A percentile compares a stretch with the other conserved stretches of the same genome.
Conservation (phyloP, 2,797 vertebrate genomes). For the Leontopithecus rosalia region DNA sequence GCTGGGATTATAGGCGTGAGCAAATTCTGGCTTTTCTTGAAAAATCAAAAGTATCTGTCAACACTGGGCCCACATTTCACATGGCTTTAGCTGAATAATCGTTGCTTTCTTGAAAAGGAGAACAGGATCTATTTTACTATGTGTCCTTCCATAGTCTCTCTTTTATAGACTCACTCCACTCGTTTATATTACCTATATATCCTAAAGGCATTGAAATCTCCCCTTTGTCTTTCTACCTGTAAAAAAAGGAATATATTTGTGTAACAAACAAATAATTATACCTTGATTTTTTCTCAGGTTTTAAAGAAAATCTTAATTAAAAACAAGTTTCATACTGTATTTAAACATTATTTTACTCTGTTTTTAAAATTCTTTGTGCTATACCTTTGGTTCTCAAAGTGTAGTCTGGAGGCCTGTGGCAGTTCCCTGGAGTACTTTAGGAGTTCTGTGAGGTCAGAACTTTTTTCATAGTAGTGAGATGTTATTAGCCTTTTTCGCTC, state of each 20-base stretch:
- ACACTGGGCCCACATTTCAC: rapidly evolving
- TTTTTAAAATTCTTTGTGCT: not conserved
- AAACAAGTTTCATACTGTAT: not conserved
- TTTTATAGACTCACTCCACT: not conserved
- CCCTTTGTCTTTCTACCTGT: not conserved
- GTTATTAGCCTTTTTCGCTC: not conserved
- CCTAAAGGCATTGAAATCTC: not conserved
- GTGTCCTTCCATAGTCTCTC: not conserved
- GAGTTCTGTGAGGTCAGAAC: not conserved
- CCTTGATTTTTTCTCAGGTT: not conserved
- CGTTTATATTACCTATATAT: not conserved
- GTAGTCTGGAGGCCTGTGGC: not conserved
- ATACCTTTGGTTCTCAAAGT: not conserved
- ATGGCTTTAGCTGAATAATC: not conserved
- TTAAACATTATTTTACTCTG: not conserved
- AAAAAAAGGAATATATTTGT: not conserved
- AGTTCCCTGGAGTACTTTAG: not conserved
- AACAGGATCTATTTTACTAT: not conserved
- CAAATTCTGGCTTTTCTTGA: not conserved
- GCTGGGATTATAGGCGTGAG: too few relatives aligned
- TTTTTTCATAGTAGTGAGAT: not conserved
- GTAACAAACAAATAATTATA: not conserved
- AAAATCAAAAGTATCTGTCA: not conserved
- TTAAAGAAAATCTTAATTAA: not conserved
- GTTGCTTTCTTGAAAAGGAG: not conserved